Evolutionary conservation across 2,797 vertebrate species (phyloP).

Genomic region (Potorous gilbertii): DNA sequence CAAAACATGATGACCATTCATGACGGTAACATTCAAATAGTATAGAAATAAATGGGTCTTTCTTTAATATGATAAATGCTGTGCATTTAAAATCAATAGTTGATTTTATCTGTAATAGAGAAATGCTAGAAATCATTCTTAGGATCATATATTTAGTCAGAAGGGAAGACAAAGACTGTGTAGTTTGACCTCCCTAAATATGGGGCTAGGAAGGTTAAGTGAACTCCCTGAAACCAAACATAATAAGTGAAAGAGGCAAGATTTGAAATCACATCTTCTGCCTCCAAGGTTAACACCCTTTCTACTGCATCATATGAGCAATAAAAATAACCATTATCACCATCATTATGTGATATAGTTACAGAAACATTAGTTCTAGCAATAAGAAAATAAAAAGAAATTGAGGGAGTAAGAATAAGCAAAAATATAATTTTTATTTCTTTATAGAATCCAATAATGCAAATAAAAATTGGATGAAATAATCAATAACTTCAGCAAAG

Average conservation of each 20-base stretch:
- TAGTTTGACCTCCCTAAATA: neutral
- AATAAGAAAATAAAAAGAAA: neutral
- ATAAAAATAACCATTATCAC: neutral
- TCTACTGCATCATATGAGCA: neutral
- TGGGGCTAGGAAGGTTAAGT: neutral
- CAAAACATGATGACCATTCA: neutral
- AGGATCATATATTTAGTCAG: neutral
- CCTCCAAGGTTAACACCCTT: neutral
- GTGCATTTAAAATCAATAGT: neutral
- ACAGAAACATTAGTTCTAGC: neutral
- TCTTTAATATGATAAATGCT: neutral
- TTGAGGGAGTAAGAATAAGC: neutral
- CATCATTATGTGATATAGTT: neutral
- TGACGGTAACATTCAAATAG: neutral
- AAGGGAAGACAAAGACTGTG: neutral
- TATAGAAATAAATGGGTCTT: neutral
- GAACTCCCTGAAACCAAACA: neutral
- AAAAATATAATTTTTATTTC: neutral
- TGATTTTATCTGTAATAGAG: neutral
- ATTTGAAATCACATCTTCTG: neutral
- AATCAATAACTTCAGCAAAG: neutral
- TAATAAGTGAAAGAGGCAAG: neutral
- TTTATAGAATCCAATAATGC: neutral
- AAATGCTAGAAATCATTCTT: neutral
- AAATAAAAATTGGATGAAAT: neutral